Percentiles rank a stretch among this genome's conserved stretches.
These are phyloP conservation scores for Eleutherodactylus coqui DNA, from an alignment of 2,797 vertebrate species.

Conservation along the genomic window DNA sequence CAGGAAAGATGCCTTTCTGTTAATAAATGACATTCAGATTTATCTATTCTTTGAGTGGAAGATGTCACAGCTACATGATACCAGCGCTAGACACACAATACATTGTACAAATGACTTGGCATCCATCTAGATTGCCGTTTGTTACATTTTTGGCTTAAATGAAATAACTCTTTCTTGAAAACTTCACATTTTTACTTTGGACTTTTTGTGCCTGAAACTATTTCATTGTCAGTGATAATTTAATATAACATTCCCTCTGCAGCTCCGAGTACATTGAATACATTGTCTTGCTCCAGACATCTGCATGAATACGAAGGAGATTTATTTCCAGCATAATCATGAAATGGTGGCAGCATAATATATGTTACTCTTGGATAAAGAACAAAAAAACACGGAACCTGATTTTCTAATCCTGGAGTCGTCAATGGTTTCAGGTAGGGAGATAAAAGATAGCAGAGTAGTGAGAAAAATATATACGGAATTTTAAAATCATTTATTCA, in stretches of 20 bases:
- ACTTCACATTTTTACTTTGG: conserved; percentile 4
- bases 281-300: conserved; percentile 42
- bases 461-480: not conserved
- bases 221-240: conserved; percentile 59
- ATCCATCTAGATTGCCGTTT: not conserved
- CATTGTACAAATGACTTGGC: conserved; percentile 4
- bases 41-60: not conserved
- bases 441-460: not conserved
- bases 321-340: conserved; percentile 44
- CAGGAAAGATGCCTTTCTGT: not conserved
- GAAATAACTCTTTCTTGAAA: conserved; percentile 30
- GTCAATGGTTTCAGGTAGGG: conserved; percentile 5
- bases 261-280: conserved; percentile 64
- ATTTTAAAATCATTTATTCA: not conserved
- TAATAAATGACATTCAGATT: not conserved
- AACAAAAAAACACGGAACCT: conserved; percentile 31
- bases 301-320: conserved; percentile 41
- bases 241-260: conserved; percentile 68
- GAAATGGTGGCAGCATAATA: conserved; percentile 52
- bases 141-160: conserved; percentile 9
- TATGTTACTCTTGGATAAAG: conserved; percentile 40
- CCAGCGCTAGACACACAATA: not conserved
- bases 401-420: conserved; percentile 23
- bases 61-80: not conserved
- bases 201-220: conserved; percentile 35